Evolutionary conservation across 1,140 invertebrate species (phyloP), one percentile per base, ranked within the genome.

Genomic region (Brachystomella parvula): DNA sequence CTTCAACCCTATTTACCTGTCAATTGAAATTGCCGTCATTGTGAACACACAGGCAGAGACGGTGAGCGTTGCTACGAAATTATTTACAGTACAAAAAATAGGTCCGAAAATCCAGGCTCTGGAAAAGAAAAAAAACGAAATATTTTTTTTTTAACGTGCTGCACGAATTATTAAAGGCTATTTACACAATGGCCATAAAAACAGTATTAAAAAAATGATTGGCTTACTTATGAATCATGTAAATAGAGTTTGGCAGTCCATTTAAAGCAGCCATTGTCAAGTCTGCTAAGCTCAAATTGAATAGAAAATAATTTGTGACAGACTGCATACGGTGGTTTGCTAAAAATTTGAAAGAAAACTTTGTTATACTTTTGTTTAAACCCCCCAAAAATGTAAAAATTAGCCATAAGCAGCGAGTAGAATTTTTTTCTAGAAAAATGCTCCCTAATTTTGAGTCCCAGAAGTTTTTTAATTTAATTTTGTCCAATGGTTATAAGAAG

Each of bases 1-100:
- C n/a, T n/a, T n/a, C n/a, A n/a, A n/a, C n/a, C n/a, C n/a, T n/a
- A n/a, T n/a, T 83, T 78, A 90, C 88, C 88, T 87, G 77, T 90
- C 88, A 74, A 89, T 85, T 0, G 87, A 88, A 70, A 90, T 89
- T 53, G 87, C 87, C 24, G 89, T 89, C 44, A 95, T 84, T 0
- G 92, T 94, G 74, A 94, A 90, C n/a, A 94, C 92, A 70, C 89
- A 92, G 0, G 89, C 88, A 0, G 90, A 86, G 0, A 95, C 90
- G 0, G 91, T 91, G 61, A 91, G 86, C 71, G 89, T 87, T 1
- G 90, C 89, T 65, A 95, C 88, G 76, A 94, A 95, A 78, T 91
- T 92, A 76, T 89, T 91, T 61, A 93, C 83, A 63, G 87, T 87
- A 77, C 92, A 96, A 77, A 92, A 92, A 64, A 83, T 78, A 0